Conservation (phyloP, 1,140 invertebrate species). For the Pseudomyrmex concolor region DNA sequence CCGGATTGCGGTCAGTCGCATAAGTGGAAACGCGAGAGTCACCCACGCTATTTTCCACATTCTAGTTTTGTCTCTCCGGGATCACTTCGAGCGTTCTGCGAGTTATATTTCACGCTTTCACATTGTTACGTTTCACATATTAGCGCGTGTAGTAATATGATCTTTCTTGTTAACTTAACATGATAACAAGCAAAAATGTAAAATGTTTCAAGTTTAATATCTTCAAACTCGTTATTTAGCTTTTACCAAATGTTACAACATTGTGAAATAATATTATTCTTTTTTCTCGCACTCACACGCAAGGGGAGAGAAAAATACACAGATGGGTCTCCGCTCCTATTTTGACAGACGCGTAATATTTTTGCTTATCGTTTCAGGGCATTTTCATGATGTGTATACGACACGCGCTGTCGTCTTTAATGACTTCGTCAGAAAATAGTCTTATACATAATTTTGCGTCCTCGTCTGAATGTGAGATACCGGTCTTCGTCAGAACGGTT, state of each 20-base stretch:
- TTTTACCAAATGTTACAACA: neutral
- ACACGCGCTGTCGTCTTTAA: neutral
- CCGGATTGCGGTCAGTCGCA: neutral
- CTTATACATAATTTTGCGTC: neutral
- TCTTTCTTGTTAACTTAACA: neutral
- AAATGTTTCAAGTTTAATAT: conserved; percentile 1
- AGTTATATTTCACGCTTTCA: neutral
- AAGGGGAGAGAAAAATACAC: no score
- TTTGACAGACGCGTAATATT: neutral
- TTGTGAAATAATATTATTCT: neutral
- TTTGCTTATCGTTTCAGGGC: neutral
- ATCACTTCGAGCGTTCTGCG: neutral
- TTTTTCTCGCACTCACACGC: neutral
- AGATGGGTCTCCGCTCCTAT: neutral
- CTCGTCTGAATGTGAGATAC: neutral
- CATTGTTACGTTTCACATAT: neutral
- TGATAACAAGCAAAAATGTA: neutral
- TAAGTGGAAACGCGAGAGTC: conserved; percentile 21
- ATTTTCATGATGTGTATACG: neutral
- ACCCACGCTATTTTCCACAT: neutral
- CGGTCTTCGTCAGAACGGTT: neutral
- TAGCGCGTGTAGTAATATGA: neutral
- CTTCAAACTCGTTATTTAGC: neutral
- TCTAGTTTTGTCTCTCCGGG: neutral
- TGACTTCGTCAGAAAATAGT: conserved; percentile 4